Evolutionary conservation across 1,140 invertebrate species (phyloP), one percentile per base, ranked within the genome.

Genomic region (Apocrypta bakeri): DNA sequence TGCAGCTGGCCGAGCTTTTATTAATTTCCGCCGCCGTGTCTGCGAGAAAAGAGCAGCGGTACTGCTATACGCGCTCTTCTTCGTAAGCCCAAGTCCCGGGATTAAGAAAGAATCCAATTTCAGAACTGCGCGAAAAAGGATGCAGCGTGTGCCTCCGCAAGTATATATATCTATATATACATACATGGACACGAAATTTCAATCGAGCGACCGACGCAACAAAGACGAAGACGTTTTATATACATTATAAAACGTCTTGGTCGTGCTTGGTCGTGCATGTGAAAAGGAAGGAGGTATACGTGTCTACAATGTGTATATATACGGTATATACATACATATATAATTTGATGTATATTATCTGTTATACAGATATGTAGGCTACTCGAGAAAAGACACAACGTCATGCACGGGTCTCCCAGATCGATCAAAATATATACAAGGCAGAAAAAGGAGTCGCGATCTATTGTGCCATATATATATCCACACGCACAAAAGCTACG

Each of bases 101-200:
- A 71, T 79, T 79, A 79, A 79, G 66, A 72, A 29, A 37, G 78
- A 79, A 72, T 79, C 78, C 68, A 79, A 79, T 79, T 79, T 79
- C 78, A 79, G 66, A 79, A 72, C 68, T 42, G 42, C 63, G 78
- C 42, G 64, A 17, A 27, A n/a, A n/a, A 79, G 66, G 64, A 69
- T 31, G 76, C n/a, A 14, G 27, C n/a, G n/a, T n/a, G n/a, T n/a
- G n/a, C n/a, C n/a, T n/a, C n/a, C n/a, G n/a, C n/a, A n/a, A n/a
- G n/a, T n/a, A n/a, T n/a, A n/a, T 1, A 21, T 25, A 21, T n/a
- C 12, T 56, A 56, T 2, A 56, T 56, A 21, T 56, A n/a, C n/a
- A 56, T 56, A 56, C 14, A n/a, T 56, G 63, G 63, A 69, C 11
- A n/a, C 31, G 68, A 68, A 31, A 48, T 48, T 48, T 48, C 42